Base-by-base conservation (phyloP, 2,113 vertebrate species). In the Nothocercus julius region DNA sequence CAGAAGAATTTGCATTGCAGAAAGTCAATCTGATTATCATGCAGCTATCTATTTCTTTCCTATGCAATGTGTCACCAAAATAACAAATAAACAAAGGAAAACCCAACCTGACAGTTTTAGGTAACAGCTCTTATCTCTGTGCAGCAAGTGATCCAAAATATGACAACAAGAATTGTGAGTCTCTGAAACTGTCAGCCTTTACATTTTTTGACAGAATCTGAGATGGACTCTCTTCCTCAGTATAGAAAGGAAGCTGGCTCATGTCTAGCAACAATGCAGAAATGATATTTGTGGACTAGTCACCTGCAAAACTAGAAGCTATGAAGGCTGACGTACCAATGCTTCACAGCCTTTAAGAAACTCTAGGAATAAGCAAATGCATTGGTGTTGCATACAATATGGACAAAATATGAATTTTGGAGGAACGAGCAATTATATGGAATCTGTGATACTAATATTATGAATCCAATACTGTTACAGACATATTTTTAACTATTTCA, bases 401-500 rank as follows among this genome's bases (percentile, higher is more conserved):
- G 27, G 64, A 56, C 18, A 18, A 11, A 32, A 58, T 36, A 19
- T 9, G 51, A n/a, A 7, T 56, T 36, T 5, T 58, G 38, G 2
- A 47, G 16, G 8, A 54, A 2, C 5, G 1, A 4, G 2, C 22
- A 84, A 51, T 34, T 0, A 72, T 38, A 32, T 7, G 5, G 2
- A 67, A 13, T 32, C 27, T 5, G 0, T 2, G 2, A 36, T 79
- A 32, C 72, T 85, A n/a, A 63, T 17, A 9, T 44, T 66, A 40
- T 68, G 67, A 51, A 5, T 59, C 10, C 18, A 53, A 7, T 59
- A 56, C 38, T 45, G 8, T 7, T 54, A 28, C 9, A 90, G 22
- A 22, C 78, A 13, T 78, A 3, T 1, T 89, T 85, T 85, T 42
- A 82, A 4, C 15, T n/a, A 25, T 77, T 90, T 27, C 64, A 72